These are phyloP conservation scores for Panagrolaimus sp. DNA, from an alignment of 1,140 invertebrate genomes.

Conservation along the genomic window DNA sequence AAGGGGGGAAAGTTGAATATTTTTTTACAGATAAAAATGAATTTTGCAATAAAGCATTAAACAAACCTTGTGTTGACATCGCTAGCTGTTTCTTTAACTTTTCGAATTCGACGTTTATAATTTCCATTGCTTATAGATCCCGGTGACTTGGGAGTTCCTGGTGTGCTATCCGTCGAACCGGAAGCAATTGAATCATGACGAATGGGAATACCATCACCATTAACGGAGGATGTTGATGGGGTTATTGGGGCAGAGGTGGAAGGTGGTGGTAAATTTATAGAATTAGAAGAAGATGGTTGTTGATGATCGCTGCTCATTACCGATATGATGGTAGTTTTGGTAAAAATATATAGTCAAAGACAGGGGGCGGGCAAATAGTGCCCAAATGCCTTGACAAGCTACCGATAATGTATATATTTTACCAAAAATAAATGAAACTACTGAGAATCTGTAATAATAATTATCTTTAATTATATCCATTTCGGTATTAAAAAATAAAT, in stretches of 20 bases:
- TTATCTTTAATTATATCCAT: too few relatives aligned
- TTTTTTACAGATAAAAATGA: background rate
- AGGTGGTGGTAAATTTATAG: background rate
- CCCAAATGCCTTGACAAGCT: background rate
- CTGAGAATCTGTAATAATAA: too few relatives aligned
- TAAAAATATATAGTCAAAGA: conserved; percentile 6
- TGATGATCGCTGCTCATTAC: conserved; percentile 5
- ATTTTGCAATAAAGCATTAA: too few relatives aligned
- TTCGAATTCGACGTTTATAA: conserved; percentile 11
- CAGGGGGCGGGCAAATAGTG: conserved; percentile 11
- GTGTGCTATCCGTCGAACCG: background rate
- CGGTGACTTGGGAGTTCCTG: background rate
- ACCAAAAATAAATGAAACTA: too few relatives aligned
- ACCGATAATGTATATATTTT: too few relatives aligned
- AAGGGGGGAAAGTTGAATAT: background rate
- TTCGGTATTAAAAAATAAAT: too few relatives aligned
- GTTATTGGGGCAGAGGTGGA: background rate
- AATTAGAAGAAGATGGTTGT: background rate
- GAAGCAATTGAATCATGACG: background rate
- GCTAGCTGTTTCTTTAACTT: conserved; percentile 3
- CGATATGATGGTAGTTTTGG: background rate
- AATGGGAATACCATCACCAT: background rate
- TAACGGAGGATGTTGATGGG: background rate
- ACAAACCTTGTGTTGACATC: conserved; percentile 7
- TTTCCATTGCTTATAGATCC: conserved; percentile 10